Conservation (phyloP, 1,140 invertebrate genomes). For the Drosophila kohkoa region DNA sequence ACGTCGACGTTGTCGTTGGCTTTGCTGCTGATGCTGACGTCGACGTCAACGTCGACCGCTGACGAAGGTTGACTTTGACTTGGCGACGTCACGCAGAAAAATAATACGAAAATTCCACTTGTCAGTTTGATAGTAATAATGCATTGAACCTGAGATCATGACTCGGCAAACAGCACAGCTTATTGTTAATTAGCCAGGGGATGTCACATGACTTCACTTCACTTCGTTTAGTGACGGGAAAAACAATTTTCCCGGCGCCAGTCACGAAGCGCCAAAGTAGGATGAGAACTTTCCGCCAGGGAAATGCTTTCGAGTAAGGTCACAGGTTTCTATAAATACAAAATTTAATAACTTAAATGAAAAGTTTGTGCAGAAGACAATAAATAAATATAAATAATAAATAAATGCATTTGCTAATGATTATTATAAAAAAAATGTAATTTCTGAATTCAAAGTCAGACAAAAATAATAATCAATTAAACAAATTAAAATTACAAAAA, state of each 20-base stretch:
- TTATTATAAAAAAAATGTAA: too few species aligned
- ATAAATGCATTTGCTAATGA: too few species aligned
- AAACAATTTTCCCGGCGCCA: slow-evolving; percentile 8
- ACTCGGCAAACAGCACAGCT: slow-evolving; percentile 65
- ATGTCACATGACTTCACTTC: slow-evolving; percentile 39
- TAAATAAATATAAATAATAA: too few species aligned
- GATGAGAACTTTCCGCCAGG: not conserved
- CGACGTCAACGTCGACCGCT: slow-evolving; percentile 27
- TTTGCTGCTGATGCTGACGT: slow-evolving; percentile 1
- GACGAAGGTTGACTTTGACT: slow-evolving; percentile 72
- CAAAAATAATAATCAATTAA: too few species aligned
- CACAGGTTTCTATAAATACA: too few species aligned
- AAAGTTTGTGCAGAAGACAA: too few species aligned
- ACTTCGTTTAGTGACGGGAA: not conserved
- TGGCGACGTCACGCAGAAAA: slow-evolving; percentile 39
- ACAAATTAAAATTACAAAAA: too few species aligned
- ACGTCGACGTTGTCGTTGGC: slow-evolving; percentile 28
- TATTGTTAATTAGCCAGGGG: slow-evolving; percentile 65
- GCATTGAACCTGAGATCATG: slow-evolving; percentile 74
- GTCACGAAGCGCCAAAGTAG: not conserved
- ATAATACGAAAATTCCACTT: slow-evolving; percentile 70
- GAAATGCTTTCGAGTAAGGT: not conserved
- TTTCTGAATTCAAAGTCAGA: too few species aligned
- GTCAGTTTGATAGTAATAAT: slow-evolving; percentile 64
- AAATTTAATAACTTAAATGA: too few species aligned